Conservation (phyloP, 2,888 invertebrate genomes). For the Volucella bombylans region DNA sequence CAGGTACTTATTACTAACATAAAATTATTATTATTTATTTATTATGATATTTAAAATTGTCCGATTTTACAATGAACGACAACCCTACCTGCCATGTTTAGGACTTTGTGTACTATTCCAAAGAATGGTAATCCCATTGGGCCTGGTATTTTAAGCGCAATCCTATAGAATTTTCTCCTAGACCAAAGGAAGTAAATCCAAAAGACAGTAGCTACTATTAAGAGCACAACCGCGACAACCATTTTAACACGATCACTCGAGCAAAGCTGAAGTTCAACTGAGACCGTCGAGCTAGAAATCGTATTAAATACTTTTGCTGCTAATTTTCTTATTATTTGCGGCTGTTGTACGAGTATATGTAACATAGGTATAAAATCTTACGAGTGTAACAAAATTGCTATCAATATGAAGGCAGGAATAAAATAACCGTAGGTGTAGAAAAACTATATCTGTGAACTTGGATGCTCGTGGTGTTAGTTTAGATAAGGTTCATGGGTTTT, state of each 20-base stretch:
- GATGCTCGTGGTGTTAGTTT: too few species aligned
- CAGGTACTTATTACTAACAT: too few species aligned
- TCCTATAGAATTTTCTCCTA: slow-evolving; percentile 77
- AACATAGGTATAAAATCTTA: too few species aligned
- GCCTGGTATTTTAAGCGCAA: slow-evolving; percentile 77
- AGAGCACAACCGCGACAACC: slow-evolving; percentile 4
- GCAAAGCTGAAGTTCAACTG: background rate
- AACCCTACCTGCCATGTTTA: slow-evolving; percentile 76
- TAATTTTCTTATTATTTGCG: background rate
- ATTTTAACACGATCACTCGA: background rate
- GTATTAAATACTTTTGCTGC: background rate
- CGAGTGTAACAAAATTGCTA: too few species aligned
- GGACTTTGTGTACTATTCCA: slow-evolving; percentile 77
- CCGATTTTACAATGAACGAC: too few species aligned
- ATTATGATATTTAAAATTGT: too few species aligned
- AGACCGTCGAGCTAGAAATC: background rate
- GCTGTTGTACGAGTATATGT: too few species aligned
- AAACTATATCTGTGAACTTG: too few species aligned
- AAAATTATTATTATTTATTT: too few species aligned
- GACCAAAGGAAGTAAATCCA: slow-evolving; percentile 80
- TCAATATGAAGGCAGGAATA: too few species aligned
- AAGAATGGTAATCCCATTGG: slow-evolving; percentile 78
- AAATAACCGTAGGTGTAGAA: too few species aligned
- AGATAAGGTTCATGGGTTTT: too few species aligned
- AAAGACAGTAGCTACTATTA: slow-evolving; percentile 72